Evolutionary conservation across 2,797 vertebrate species (phyloP), one percentile per base, ranked within the genome.

Genomic region (Platyrinchus mystaceus): DNA sequence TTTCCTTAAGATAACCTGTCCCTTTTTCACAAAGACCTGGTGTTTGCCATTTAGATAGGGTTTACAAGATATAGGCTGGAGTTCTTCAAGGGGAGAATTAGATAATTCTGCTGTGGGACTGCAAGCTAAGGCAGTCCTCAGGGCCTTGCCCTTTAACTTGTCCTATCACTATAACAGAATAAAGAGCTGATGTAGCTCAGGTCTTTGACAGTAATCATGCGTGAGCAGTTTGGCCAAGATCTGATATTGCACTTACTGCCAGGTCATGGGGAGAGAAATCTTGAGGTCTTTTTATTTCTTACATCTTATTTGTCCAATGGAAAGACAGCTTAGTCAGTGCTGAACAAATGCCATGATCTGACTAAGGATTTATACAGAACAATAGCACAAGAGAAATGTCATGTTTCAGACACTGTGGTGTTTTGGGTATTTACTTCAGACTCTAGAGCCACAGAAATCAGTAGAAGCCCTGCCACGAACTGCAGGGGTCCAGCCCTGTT

Each of bases 171-270:
- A 0, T 56, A 70, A 70, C 22, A 53, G 76, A 91, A 84, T 88
- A 89, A 91, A 95, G 59, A 87, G 87, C 80, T 91, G 83, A 93
- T 77, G 44, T 71, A 68, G 70, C 80, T 82, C 76, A 59, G 69
- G 50, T 81, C 58, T 84, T 91, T 87, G 95, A 92, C 89, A 59
- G 63, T 78, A 91, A 95, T 90, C 70, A 44, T 1, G 4, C 0
- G 0, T 93, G 95, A 90, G 67, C 63, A 39, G 70, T 71, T 95
- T 91, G 85, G 82, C 80, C 71, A 76, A 73, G 69, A 89, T 80
- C 80, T 94, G 55, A 44, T 47, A n/a, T 37, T 91, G 64, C 14
- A 9, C 56, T 88, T 70, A 39, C 27, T 90, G 83, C 60, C 85
- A 74, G 67, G 60, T 91, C 74, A 70, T 7, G 2, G n/a, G 52